Conservation (phyloP, 2,113 vertebrate genomes). For the Origma solitaria region DNA sequence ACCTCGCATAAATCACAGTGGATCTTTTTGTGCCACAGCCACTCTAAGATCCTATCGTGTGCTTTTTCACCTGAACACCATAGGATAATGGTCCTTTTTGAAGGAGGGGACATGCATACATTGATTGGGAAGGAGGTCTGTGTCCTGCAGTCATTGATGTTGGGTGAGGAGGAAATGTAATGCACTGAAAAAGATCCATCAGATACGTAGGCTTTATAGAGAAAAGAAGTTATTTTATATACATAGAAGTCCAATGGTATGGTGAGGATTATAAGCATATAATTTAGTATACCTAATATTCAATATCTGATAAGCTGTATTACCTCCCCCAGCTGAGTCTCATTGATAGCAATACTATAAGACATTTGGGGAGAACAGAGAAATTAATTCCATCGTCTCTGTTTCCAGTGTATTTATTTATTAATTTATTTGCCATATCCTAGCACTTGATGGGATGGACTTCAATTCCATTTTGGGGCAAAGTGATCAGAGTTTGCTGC, state of each 20-base stretch:
- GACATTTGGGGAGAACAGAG: background rate
- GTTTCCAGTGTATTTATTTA: background rate
- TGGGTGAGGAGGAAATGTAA: background rate
- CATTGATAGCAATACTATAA: background rate
- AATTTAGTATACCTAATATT: background rate
- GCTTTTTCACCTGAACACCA: conserved; percentile 49
- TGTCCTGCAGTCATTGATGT: background rate
- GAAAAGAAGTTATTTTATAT: background rate
- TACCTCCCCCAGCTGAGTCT: background rate
- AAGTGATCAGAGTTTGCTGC: background rate
- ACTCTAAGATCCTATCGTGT: conserved; percentile 48
- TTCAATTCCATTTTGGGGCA: background rate
- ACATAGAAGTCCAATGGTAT: background rate
- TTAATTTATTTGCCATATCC: background rate
- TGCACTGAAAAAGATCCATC: background rate
- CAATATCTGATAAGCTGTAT: background rate
- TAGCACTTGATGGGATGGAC: background rate
- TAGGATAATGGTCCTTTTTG: conserved; percentile 39
- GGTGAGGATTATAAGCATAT: background rate
- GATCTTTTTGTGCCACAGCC: conserved; percentile 57
- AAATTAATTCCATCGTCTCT: background rate
- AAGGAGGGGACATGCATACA: background rate
- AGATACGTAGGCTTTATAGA: background rate
- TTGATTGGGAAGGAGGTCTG: background rate
- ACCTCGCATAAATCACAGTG: conserved; percentile 65